phyloP scores from a whole-genome alignment of 2,888 invertebrate species.

The Idaea aversata region DNA sequence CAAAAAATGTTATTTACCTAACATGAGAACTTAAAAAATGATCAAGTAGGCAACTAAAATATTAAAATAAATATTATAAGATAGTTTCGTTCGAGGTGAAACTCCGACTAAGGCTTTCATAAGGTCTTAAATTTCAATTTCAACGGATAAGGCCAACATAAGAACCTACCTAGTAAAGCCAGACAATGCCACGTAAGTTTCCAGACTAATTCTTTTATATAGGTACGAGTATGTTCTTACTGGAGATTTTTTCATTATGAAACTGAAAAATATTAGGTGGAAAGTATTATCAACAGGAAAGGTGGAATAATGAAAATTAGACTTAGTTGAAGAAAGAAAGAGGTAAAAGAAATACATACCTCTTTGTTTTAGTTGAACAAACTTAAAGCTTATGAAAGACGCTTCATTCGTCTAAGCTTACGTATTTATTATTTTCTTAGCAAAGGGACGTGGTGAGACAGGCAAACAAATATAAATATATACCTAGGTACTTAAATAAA shows the following conservation, averaged over 20 bases:
- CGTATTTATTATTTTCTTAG: no score
- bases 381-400: no score
- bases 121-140: constrained; percentile 72
- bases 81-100: constrained; percentile 9
- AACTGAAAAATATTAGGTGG: constrained; percentile 8
- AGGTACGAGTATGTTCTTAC: constrained; percentile 25
- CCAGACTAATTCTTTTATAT: constrained; percentile 45
- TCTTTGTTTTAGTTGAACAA: background rate
- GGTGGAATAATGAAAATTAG: background rate
- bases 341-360: no score
- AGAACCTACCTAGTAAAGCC: constrained; percentile 32
- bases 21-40: background rate
- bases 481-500: no score
- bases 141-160: constrained; percentile 55
- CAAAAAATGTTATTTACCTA: background rate
- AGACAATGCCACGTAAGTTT: constrained; percentile 43
- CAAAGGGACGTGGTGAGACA: no score
- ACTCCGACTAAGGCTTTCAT: constrained; percentile 44
- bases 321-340: no score
- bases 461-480: no score
- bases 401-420: no score
- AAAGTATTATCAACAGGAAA: background rate
- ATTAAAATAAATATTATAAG: background rate
- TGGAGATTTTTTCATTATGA: constrained; percentile 25
- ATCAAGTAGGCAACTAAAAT: background rate